phyloP scores from a whole-genome alignment of 2,113 vertebrate genomes.

The Montifringilla adamsi region DNA sequence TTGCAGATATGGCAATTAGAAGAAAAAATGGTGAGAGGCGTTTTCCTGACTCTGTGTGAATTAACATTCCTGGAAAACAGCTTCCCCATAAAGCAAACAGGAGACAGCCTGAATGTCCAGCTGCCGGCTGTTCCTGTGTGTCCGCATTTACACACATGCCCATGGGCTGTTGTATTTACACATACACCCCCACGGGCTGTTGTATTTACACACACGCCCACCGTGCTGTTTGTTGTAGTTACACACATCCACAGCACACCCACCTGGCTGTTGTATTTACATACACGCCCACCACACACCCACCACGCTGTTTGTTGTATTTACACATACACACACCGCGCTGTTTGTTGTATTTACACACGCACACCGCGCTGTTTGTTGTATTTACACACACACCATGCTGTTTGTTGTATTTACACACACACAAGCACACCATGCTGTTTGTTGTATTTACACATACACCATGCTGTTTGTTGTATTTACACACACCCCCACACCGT shows the following conservation, averaged over 20 bases:
- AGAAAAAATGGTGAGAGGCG: neutral
- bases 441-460: too few relatives aligned
- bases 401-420: too few relatives aligned
- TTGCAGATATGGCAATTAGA: too few relatives aligned
- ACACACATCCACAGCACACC: neutral
- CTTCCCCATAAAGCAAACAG: rapidly evolving
- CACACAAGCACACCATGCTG: too few relatives aligned
- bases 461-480: too few relatives aligned
- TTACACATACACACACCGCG: neutral
- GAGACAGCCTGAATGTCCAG: rapidly evolving
- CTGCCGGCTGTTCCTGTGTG: neutral
- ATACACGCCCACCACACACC: too few relatives aligned
- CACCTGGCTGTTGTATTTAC: too few relatives aligned
- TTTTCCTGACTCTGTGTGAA: too few relatives aligned
- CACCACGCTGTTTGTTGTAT: neutral
- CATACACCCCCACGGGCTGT: neutral
- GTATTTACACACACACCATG: too few relatives aligned
- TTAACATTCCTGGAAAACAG: rapidly evolving
- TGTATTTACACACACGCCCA: neutral
- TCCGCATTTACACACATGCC: neutral
- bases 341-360: neutral
- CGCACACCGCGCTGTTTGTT: too few relatives aligned
- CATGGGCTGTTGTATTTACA: neutral
- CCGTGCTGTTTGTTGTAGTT: neutral
- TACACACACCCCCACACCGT: too few relatives aligned